Evolutionary conservation across 2,888 invertebrate genomes (phyloP).

Genomic region (Operophtera brumata): DNA sequence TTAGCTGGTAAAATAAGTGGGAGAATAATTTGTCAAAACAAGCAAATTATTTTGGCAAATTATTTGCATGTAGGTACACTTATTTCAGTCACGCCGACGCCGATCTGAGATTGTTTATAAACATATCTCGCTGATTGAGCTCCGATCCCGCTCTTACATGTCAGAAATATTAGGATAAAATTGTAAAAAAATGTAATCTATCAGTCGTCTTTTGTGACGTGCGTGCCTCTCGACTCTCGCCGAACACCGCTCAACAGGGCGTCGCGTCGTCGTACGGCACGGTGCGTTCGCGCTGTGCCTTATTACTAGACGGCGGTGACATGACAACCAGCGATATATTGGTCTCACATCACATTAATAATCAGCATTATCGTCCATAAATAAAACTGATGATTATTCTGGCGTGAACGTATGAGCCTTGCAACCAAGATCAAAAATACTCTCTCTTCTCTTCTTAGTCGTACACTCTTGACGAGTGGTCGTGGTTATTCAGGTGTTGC

Average conservation of each 20-base stretch:
- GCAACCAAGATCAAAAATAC: not conserved
- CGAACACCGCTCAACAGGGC: constrained; percentile 53
- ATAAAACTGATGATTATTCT: constrained; percentile 5
- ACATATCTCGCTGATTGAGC: constrained; percentile 29
- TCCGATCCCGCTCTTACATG: constrained; percentile 24
- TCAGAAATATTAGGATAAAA: not conserved
- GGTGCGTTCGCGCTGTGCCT: constrained; percentile 51
- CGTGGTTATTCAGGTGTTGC: no score
- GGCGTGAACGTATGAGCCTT: constrained; percentile 5
- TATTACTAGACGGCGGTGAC: constrained; percentile 52
- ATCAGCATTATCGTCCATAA: constrained; percentile 9
- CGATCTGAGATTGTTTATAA: no score
- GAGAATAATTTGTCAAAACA: no score
- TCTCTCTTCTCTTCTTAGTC: no score
- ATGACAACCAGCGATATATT: constrained; percentile 45
- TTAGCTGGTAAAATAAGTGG: not conserved
- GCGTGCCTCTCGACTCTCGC: constrained; percentile 41
- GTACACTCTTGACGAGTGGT: no score
- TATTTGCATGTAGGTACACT: no score
- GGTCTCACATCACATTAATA: constrained; percentile 13
- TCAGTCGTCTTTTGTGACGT: not conserved
- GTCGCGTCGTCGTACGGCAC: constrained; percentile 41
- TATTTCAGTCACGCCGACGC: no score
- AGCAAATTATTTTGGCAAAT: no score
- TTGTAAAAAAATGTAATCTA: not conserved